phyloP scores from a whole-genome alignment of 2,888 invertebrate genomes.

The Flexamia atlantica region DNA sequence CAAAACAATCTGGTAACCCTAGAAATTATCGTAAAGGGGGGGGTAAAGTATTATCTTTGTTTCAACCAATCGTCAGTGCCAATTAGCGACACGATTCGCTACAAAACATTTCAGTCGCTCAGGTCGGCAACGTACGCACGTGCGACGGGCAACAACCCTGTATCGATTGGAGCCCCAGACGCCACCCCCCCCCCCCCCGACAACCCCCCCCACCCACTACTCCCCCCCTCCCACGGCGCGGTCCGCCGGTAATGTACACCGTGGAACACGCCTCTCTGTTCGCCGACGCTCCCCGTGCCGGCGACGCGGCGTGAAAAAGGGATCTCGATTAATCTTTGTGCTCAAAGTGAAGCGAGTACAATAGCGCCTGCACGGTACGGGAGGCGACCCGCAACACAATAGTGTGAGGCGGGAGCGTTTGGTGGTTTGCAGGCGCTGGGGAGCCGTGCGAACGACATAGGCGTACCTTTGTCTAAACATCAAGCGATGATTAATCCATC shows the following conservation, averaged over 20 bases:
- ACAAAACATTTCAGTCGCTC: not conserved
- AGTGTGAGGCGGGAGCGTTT: not conserved
- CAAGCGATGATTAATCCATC: too few species aligned
- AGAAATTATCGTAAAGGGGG: too few species aligned
- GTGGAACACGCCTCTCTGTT: not conserved
- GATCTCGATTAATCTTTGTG: too few species aligned
- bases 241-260: not conserved
- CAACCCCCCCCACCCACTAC: slow-evolving; percentile 70
- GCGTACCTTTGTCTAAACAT: too few species aligned
- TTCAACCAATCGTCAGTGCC: too few species aligned
- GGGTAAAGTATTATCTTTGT: too few species aligned
- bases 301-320: not conserved
- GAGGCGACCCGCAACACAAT: not conserved
- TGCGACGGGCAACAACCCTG: slow-evolving; percentile 48
- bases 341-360: not conserved
- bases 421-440: not conserved
- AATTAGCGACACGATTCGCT: too few species aligned
- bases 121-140: slow-evolving; percentile 3
- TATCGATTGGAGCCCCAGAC: slow-evolving; percentile 31
- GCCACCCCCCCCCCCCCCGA: slow-evolving; percentile 1
- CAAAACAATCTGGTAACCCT: too few species aligned
- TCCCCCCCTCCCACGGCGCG: not conserved
- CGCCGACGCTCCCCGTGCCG: not conserved
- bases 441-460: too few species aligned
- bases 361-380: not conserved